These are phyloP conservation scores for Micrasema minimum DNA, from an alignment of 1,140 invertebrate genomes.

Conservation along the genomic window DNA sequence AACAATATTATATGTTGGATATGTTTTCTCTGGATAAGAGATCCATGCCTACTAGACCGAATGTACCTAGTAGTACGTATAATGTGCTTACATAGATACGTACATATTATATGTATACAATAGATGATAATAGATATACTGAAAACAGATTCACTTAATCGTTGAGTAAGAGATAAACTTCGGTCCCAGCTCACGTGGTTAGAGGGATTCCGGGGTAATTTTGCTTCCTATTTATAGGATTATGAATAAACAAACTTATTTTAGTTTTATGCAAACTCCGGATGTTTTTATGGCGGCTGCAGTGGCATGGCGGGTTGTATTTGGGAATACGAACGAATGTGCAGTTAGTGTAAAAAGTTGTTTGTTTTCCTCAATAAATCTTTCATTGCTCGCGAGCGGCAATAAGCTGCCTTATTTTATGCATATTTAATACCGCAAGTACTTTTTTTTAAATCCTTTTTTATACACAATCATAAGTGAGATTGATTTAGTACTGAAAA, in stretches of 20 bases:
- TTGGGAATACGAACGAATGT: not conserved
- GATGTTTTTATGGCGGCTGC: slow-evolving; percentile 5
- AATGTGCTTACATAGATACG: not conserved
- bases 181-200: slow-evolving; percentile 16
- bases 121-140: too few species aligned
- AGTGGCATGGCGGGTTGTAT: slow-evolving; percentile 18
- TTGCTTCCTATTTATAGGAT: slow-evolving; percentile 23
- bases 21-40: not conserved
- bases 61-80: not conserved
- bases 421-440: too few species aligned
- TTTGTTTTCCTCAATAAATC: slow-evolving; percentile 24
- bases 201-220: slow-evolving; percentile 27
- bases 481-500: too few species aligned
- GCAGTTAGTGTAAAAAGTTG: slow-evolving; percentile 6
- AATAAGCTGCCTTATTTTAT: too few species aligned
- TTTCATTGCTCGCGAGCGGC: too few species aligned
- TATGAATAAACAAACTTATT: slow-evolving; percentile 31
- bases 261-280: slow-evolving; percentile 11
- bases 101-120: not conserved
- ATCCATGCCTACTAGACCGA: not conserved
- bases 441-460: too few species aligned
- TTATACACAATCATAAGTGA: too few species aligned
- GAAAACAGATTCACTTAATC: not conserved
- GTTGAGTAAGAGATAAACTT: slow-evolving; percentile 4
- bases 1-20: not conserved